phyloP scores from a whole-genome alignment of 1,140 invertebrate genomes.

The Triops cancriformis region DNA sequence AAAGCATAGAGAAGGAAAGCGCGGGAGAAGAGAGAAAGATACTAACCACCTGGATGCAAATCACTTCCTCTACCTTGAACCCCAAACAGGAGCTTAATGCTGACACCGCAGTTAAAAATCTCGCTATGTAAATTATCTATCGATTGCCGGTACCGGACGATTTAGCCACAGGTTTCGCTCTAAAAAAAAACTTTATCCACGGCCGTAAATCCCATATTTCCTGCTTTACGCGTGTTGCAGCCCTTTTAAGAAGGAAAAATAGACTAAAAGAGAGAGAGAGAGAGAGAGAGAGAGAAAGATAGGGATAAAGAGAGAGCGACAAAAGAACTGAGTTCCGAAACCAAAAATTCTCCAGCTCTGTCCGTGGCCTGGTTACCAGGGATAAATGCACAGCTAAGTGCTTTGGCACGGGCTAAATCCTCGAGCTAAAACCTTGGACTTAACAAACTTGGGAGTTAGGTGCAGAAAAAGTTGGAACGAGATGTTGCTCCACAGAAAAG shows the following conservation, averaged over 20 bases:
- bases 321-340: background rate
- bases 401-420: background rate
- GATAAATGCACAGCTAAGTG: background rate
- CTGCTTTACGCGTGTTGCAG: background rate
- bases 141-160: background rate
- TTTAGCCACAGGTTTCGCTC: background rate
- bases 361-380: background rate
- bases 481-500: no score
- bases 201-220: background rate
- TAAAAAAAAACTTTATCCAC: background rate
- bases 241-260: background rate
- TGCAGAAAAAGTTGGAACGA: background rate
- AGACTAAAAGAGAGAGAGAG: background rate
- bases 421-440: background rate
- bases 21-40: no score
- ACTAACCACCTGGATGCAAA: constrained; percentile 4
- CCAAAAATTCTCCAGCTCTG: background rate
- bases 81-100: background rate
- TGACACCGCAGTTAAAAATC: constrained; percentile 4
- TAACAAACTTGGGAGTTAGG: background rate
- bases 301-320: background rate
- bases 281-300: background rate
- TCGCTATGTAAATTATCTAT: constrained; percentile 2
- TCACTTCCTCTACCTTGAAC: constrained; percentile 13
- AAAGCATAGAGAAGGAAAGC: background rate